phyloP scores from a whole-genome alignment of 2,888 invertebrate species.

The Agrochola lota region DNA sequence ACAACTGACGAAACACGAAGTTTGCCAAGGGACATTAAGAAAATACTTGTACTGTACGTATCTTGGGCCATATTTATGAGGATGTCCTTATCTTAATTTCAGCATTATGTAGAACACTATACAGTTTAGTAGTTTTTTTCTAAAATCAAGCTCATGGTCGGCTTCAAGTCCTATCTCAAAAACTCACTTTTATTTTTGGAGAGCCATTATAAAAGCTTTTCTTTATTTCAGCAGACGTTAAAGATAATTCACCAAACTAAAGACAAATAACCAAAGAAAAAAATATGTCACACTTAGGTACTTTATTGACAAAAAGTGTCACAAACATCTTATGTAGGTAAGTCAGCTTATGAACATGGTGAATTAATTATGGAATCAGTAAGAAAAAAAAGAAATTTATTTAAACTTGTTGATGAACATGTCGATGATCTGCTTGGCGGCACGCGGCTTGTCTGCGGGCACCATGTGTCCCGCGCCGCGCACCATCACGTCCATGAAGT shows the following conservation, averaged over 20 bases:
- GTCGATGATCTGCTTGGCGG: conserved; percentile 70
- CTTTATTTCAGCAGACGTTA: background rate
- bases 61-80: no score
- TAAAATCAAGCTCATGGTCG: no score
- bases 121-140: no score
- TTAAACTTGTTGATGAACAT: conserved; percentile 55
- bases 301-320: background rate
- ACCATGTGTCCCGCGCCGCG: conserved; percentile 90
- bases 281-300: background rate
- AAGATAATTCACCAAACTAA: background rate
- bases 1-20: no score
- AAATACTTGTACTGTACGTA: no score
- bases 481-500: conserved; percentile 85
- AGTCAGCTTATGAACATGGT: no score
- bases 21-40: no score
- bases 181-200: no score
- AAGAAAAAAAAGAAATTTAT: conserved; percentile 19
- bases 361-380: background rate
- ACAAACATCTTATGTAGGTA: background rate
- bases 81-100: no score
- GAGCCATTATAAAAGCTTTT: no score
- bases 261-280: background rate
- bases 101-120: no score
- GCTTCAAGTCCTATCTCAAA: no score
- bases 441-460: conserved; percentile 82